Evolutionary conservation across 2,888 invertebrate species (phyloP), one percentile per base, ranked within the genome.

Genomic region (Cephus pulcher): DNA sequence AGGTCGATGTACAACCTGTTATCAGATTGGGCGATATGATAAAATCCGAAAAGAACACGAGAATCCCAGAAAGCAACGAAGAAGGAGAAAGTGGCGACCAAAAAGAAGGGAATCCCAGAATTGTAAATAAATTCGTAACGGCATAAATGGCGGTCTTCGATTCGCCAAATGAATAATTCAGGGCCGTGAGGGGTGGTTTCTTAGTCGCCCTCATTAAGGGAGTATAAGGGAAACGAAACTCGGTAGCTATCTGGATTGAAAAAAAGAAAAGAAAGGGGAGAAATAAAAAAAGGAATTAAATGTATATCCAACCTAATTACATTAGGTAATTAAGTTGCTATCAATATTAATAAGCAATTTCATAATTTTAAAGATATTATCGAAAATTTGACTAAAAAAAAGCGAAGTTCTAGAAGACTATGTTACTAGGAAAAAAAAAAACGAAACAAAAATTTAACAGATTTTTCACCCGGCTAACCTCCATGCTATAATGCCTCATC

Each of bases 161-260:
- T 78, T 75, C 75, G 78, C 56, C 75, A 75, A 71, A 78, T 78
- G 75, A 78, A 78, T 78, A 78, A 78, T 78, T 78, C 78, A 78
- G 23, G 40, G 15, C 23, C 1, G 40, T 0, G 40, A 9, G 23
- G 40, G 23, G 40, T 23, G 40, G 40, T 15, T 56, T 23, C 6
- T 56, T 15, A 23, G 40, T 23, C 23, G 23, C 40, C 23, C 40
- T 56, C 40, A 56, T 56, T 56, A 56, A 56, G 40, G 23, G 6
- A 56, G 40, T 56, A 9, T 23, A 56, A 56, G 40, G 40, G 40
- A 56, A 56, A 23, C 40, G 40, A 23, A 23, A 56, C 23, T 23
- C 23, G 23, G 40, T 23, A 56, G 23, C 15, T 56, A 9, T 23
- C 6, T 23, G 23, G 23, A 9, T 23, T 56, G 15, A 56, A 56